Conservation (phyloP, 2,113 vertebrate species). For the Cariama cristata region DNA sequence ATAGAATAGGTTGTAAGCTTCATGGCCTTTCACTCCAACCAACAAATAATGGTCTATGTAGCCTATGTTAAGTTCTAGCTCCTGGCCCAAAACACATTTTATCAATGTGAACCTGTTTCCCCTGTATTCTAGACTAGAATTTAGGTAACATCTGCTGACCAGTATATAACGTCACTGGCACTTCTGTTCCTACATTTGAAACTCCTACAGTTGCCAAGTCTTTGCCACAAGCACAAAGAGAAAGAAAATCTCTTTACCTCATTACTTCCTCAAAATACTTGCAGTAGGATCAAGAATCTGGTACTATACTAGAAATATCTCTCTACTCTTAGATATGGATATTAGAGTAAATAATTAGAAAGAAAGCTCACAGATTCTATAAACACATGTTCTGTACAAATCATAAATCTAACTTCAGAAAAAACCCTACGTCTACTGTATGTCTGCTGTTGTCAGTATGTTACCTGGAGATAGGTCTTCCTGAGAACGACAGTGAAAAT, state of each 20-base stretch:
- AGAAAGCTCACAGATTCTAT: not conserved
- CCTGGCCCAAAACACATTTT: not conserved
- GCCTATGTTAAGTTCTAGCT: not conserved
- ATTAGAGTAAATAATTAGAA: not conserved
- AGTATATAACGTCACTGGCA: not conserved
- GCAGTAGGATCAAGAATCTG: not conserved
- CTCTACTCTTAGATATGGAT: not conserved
- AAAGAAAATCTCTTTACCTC: not conserved
- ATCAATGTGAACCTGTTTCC: not conserved
- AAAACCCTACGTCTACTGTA: not conserved
- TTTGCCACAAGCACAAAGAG: not conserved
- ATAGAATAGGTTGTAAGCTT: not conserved
- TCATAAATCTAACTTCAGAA: not conserved
- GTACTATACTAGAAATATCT: not conserved
- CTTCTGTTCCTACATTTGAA: not conserved
- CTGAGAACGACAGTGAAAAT: not conserved
- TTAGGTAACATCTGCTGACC: not conserved
- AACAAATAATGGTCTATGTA: not conserved
- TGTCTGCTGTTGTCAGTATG: not conserved
- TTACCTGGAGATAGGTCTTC: not conserved
- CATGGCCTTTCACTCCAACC: not conserved
- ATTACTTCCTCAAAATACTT: not conserved
- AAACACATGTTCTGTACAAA: not conserved
- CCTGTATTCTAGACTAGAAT: not conserved
- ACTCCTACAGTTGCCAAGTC: not conserved